Evolutionary conservation across 2,113 vertebrate species (phyloP), one percentile per base, ranked within the genome.

Genomic region (Hiodon tergisus): DNA sequence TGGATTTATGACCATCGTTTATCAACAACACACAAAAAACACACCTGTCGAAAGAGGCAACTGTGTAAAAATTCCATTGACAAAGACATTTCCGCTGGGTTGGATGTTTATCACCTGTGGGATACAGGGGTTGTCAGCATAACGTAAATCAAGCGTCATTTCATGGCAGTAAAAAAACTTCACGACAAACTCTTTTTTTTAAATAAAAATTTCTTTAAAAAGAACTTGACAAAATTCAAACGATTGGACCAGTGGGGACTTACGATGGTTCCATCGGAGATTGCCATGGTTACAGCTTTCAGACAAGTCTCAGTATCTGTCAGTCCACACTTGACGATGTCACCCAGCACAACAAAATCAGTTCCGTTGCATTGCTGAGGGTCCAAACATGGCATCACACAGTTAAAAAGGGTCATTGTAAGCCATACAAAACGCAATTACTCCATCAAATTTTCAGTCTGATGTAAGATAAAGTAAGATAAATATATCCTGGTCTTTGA

Each of bases 11-110:
- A 69, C 16, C 10, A 52, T 5, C 54, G 8, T 54, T 54, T 53
- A 17, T 53, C n/a, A 53, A 65, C n/a, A 61, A 5, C 58, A 61
- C 7, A 31, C 31, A 31, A 62, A 52, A 11, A 54, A 61, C 79
- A 80, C 78, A 98, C 97, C 76, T 84, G 89, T 89, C 11, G 89
- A 95, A 69, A 96, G 62, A 0, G 97, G 96, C 73, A 95, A 82
- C 83, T 94, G 93, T 10, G 92, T 91, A 9, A 84, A 82, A 65
- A 97, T 90, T 69, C 83, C 85, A 83, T 97, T 95, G 68, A 97
- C 82, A 46, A 87, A 88, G 67, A 97, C 88, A 31, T 86, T 88
- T 9, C 95, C 95, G 0, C 86, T 83, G 47, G 92, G 73, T 62
- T 89, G 90, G 76, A 97, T 83, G 66, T 81, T 82, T 55, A 96